phyloP scores from a whole-genome alignment of 2,113 vertebrate species.

The Hemichromis elongatus region DNA sequence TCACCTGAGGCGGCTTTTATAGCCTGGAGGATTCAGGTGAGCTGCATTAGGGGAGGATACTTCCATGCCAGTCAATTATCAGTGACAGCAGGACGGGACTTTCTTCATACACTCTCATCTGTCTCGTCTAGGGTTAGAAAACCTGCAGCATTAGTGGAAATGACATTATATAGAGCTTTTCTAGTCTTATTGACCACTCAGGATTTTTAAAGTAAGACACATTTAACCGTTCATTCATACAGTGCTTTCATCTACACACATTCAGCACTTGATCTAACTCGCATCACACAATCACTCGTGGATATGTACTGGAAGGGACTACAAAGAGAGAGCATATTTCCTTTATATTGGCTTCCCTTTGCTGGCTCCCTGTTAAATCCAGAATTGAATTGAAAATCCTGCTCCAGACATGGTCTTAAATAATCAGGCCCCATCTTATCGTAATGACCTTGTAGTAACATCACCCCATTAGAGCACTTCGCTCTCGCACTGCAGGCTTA shows the following conservation, averaged over 20 bases:
- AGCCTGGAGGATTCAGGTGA: neutral
- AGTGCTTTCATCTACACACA: neutral
- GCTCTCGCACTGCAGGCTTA: too few species aligned
- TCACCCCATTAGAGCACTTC: too few species aligned
- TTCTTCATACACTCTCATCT: neutral
- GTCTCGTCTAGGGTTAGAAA: neutral
- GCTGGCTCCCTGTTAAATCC: too few species aligned
- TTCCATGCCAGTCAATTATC: neutral
- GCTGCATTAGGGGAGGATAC: rapidly evolving
- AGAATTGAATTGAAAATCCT: too few species aligned
- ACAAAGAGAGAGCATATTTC: too few species aligned
- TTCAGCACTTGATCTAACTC: neutral
- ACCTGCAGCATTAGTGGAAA: neutral
- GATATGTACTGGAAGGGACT: too few species aligned
- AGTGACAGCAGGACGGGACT: neutral
- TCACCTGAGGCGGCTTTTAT: neutral
- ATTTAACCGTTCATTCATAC: neutral
- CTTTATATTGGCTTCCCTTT: too few species aligned
- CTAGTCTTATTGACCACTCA: neutral
- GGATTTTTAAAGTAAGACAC: too few species aligned
- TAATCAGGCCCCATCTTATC: too few species aligned
- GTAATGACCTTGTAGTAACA: too few species aligned
- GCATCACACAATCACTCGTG: neutral
- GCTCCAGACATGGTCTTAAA: too few species aligned
- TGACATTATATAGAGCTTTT: neutral